Evolutionary conservation across 2,113 vertebrate genomes (phyloP), one percentile per base, ranked within the genome.

Genomic region (Manacus vitellinus): DNA sequence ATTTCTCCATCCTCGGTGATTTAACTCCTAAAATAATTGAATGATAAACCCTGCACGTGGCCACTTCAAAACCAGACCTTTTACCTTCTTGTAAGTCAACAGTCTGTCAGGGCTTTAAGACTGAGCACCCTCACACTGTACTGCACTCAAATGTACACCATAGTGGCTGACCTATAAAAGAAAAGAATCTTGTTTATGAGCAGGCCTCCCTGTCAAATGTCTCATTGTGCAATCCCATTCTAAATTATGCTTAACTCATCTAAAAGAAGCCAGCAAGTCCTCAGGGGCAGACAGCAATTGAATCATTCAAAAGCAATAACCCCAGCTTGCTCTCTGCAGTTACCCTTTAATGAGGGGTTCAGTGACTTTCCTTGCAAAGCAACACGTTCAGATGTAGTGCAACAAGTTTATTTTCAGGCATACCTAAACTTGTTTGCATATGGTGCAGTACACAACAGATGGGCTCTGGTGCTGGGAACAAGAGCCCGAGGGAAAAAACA

Each of bases 231-330:
- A 93, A 28, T 75, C 70, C 37, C 33, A 82, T 62, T 68, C 35
- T 25, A 35, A 82, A 22, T 46, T 70, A 73, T 10, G 54, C 66
- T 79, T 83, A 91, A 16, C 54, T 81, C 20, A 49, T 23, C 47
- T 87, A 51, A 76, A 94, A 74, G 44, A 89, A 95, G 30, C 13
- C 54, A 94, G 54, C 16, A 68, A 91, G 46, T 52, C 37, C 81
- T 91, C 30, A 56, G 33, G 24, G 81, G n/a, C 65, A 92, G 41
- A 61, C 9, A 76, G 61, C 47, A 77, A 87, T 0, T 3, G 12
- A 87, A 35, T 54, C 7, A 72, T 35, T 58, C 23, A 88, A 89
- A 95, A 61, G 12, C 80, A 89, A 63, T 31, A 89, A 30, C 18
- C 18, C 46, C 46, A 76, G 54, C 49, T 37, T 62, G 37, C 30